Evolutionary conservation across 2,113 vertebrate species (phyloP).

Genomic region (Eclectus roratus): DNA sequence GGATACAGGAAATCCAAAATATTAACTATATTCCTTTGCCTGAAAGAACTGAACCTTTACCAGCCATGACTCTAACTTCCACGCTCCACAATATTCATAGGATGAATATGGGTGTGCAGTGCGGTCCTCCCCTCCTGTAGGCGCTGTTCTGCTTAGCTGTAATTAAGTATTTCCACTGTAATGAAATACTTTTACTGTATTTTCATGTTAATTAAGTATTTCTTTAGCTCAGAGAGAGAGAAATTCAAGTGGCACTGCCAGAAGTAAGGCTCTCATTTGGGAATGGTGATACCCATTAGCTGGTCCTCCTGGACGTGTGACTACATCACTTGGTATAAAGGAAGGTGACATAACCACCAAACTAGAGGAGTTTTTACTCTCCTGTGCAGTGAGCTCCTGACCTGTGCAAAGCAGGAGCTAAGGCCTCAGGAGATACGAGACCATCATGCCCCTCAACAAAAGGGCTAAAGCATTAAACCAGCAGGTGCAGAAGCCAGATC

Average conservation of each 20-base stretch:
- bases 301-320: background rate
- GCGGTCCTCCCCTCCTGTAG: rapidly evolving
- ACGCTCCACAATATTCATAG: background rate
- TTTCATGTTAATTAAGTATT: background rate
- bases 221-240: background rate
- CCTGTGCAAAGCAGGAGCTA: background rate
- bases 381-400: background rate
- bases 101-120: background rate
- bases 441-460: rapidly evolving
- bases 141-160: background rate
- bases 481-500: background rate
- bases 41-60: background rate
- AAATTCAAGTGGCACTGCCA: background rate
- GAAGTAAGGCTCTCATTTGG: background rate
- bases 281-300: background rate
- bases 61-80: background rate
- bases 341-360: background rate
- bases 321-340: background rate
- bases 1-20: background rate
- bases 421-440: too few species aligned
- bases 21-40: background rate
- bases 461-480: background rate
- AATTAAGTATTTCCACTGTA: background rate
- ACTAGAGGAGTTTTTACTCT: background rate
- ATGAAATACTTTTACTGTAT: background rate